Conservation (phyloP, 2,797 vertebrate species). For the Semotilus atromaculatus region DNA sequence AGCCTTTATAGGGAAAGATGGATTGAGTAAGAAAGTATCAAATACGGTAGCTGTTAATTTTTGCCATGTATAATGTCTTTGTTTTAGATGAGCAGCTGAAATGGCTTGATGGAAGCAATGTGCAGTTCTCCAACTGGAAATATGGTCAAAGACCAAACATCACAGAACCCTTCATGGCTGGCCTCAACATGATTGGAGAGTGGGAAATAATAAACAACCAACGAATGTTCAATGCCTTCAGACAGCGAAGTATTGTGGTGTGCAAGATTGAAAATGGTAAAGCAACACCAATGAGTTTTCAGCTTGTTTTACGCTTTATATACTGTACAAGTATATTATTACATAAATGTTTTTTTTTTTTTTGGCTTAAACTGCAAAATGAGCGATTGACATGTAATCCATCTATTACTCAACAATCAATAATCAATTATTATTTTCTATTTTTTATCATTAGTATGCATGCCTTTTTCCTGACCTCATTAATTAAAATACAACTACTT, state of each 20-base stretch:
- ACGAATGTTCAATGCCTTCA: slow-evolving; percentile 72
- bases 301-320: neutral
- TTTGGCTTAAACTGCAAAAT: neutral
- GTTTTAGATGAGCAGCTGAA: slow-evolving; percentile 74
- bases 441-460: neutral
- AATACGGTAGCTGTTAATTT: neutral
- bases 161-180: slow-evolving; percentile 81
- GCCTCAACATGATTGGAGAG: slow-evolving; percentile 79
- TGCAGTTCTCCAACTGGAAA: slow-evolving; percentile 92
- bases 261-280: slow-evolving; percentile 94
- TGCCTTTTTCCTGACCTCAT: neutral
- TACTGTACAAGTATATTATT: neutral
- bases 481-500: neutral
- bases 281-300: slow-evolving; percentile 31
- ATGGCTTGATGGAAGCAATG: slow-evolving; percentile 89
- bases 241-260: slow-evolving; percentile 83
- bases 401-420: neutral
- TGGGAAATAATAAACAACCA: slow-evolving; percentile 82
- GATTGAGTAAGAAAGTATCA: neutral
- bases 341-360: neutral
- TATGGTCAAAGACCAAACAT: slow-evolving; percentile 80
- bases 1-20: neutral
- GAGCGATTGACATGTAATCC: neutral
- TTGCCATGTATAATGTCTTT: neutral
- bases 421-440: neutral